Evolutionary conservation across 2,888 invertebrate species (phyloP).

Genomic region (Hirtodrosophila trivittata): DNA sequence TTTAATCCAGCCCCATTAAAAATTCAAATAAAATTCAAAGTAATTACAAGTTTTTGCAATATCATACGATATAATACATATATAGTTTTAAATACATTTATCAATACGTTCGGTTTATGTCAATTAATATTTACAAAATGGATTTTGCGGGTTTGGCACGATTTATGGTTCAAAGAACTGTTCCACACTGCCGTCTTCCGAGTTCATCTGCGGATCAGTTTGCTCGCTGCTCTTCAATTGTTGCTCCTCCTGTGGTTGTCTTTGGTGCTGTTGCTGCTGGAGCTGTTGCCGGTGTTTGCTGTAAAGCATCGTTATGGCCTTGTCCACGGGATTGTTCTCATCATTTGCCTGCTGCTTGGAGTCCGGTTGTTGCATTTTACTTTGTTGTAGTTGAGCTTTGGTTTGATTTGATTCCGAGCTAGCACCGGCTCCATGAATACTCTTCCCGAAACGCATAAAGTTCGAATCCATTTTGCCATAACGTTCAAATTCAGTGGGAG

Average conservation of each 20-base stretch:
- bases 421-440: conserved; percentile 22
- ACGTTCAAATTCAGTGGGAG: conserved; percentile 34
- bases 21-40: conserved; percentile 82
- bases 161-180: conserved; percentile 60
- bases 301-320: conserved; percentile 70
- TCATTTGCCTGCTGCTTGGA: conserved; percentile 35
- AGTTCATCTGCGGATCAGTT: conserved; percentile 31
- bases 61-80: conserved; percentile 20
- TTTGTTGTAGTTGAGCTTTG: conserved; percentile 47
- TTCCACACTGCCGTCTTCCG: conserved; percentile 56
- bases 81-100: conserved; percentile 31
- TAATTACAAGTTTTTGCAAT: conserved; percentile 33
- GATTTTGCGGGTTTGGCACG: background rate
- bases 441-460: conserved; percentile 74
- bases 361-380: conserved; percentile 24
- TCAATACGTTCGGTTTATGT: conserved; percentile 26
- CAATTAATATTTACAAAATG: conserved; percentile 60
- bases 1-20: conserved; percentile 83
- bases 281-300: conserved; percentile 53
- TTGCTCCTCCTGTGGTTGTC: conserved; percentile 20
- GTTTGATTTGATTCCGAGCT: conserved; percentile 53
- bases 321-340: conserved; percentile 65
- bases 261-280: conserved; percentile 18
- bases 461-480: conserved; percentile 52
- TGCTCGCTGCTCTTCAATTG: conserved; percentile 44